Percentiles rank a stretch among this genome's conserved stretches.
Evolutionary conservation across 2,113 vertebrate genomes (phyloP).

Genomic region (Fregetta grallaria): DNA sequence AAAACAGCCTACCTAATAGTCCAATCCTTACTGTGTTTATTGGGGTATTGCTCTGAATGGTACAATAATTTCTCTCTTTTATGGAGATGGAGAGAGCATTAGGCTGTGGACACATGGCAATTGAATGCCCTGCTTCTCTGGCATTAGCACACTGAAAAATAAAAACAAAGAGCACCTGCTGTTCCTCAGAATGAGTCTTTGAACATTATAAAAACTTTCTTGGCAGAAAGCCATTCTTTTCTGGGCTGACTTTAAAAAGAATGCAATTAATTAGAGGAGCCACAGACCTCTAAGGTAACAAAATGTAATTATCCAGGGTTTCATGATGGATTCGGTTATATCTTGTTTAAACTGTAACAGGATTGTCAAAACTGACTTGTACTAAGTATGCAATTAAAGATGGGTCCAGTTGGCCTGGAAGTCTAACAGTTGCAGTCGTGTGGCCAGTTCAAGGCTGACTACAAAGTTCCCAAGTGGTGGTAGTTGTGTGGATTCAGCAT

Average conservation of each 20-base stretch:
- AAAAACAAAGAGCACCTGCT: conserved; percentile 65
- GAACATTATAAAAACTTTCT: conserved; percentile 53
- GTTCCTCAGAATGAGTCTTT: conserved; percentile 45
- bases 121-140: conserved; percentile 57
- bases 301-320: conserved; percentile 35
- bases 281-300: conserved; percentile 22
- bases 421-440: not conserved
- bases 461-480: not conserved
- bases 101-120: conserved; percentile 57
- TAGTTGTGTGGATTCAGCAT: not conserved
- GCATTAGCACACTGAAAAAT: conserved; percentile 31
- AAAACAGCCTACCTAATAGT: not conserved
- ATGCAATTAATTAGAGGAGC: conserved; percentile 39
- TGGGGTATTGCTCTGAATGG: not conserved
- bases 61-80: not conserved
- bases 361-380: conserved; percentile 13
- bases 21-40: not conserved
- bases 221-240: conserved; percentile 32
- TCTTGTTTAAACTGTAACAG: conserved; percentile 22
- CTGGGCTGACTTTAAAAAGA: conserved; percentile 37
- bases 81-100: conserved; percentile 36
- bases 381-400: not conserved
- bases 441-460: not conserved
- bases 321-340: conserved; percentile 9
- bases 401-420: not conserved